Evolutionary conservation across 2,113 vertebrate species (phyloP), one percentile per base, ranked within the genome.

Genomic region (Sebastes schlegelii): DNA sequence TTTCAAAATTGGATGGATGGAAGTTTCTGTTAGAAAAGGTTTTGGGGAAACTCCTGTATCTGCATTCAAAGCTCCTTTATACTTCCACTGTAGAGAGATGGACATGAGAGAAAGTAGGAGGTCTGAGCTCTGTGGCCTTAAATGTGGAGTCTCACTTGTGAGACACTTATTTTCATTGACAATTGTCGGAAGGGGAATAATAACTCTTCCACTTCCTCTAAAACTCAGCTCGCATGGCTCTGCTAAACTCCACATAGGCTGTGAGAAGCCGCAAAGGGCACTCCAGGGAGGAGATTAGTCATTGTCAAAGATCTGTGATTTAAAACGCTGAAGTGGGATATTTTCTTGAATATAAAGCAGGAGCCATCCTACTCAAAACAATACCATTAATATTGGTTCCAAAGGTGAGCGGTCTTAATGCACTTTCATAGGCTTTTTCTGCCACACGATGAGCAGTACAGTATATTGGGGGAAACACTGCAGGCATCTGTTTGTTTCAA

Each of bases 341-440:
- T 83, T 88, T 83, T 23, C n/a, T 64, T 68, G 73, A 79, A 77
- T 77, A 77, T 83, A 80, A 80, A 83, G 76, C 73, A 88, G 73
- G 16, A 64, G 58, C 45, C 34, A 76, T 72, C 46, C 58, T 8
- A 55, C 57, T 57, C 57, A 60, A 77, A 88, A 75, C 78, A 85
- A 62, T 14, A 54, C 51, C 21, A 46, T 83, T 76, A 52, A 68
- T 68, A 80, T 8, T 55, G 40, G 48, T 26, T 83, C 34, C 51
- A 77, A 55, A 80, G 76, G 76, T 72, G 74, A 79, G 48, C 48
- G 79, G 71, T 77, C 62, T 17, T 49, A 76, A 67, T 63, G 43
- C 49, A 72, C 63, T 79, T 67, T 70, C 60, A 14, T 5, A 10
- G 26, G 58, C 65, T 51, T 57, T 70, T 60, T 57, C 40, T 19